phyloP scores from a whole-genome alignment of 2,113 vertebrate species.

The Nipponia nippon region DNA sequence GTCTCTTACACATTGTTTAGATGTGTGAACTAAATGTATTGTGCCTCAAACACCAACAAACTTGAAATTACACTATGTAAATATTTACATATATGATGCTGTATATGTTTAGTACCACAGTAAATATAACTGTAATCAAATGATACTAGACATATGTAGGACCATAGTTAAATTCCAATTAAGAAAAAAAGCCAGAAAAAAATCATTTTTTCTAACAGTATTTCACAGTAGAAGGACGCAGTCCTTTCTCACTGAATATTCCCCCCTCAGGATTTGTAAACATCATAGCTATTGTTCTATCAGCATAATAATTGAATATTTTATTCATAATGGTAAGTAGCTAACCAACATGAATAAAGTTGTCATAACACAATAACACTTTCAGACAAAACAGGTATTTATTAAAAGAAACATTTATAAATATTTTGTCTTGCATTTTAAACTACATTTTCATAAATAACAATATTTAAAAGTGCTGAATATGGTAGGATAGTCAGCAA shows the following conservation, averaged over 20 bases:
- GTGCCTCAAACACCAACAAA: slow-evolving; percentile 74
- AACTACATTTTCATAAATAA: slow-evolving; percentile 82
- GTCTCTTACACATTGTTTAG: slow-evolving; percentile 69
- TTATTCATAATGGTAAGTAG: slow-evolving; percentile 74
- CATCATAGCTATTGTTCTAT: slow-evolving; percentile 69
- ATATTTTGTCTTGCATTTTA: slow-evolving; percentile 79
- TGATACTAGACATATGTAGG: slow-evolving; percentile 62
- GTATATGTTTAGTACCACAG: slow-evolving; percentile 67
- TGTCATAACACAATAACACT: slow-evolving; percentile 75
- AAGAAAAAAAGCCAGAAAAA: slow-evolving; percentile 56
- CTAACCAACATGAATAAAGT: slow-evolving; percentile 76
- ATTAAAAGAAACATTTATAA: slow-evolving; percentile 82
- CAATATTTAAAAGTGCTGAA: slow-evolving; percentile 85
- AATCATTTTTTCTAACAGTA: slow-evolving; percentile 36
- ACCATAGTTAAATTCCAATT: slow-evolving; percentile 63
- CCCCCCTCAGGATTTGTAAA: slow-evolving; percentile 75
- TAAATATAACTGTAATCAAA: slow-evolving; percentile 61
- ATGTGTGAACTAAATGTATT: slow-evolving; percentile 69
- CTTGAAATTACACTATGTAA: slow-evolving; percentile 61
- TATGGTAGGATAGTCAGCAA: slow-evolving; percentile 81
- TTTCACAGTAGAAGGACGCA: slow-evolving; percentile 71
- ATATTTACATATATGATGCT: slow-evolving; percentile 62
- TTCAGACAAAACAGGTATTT: slow-evolving; percentile 80
- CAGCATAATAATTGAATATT: slow-evolving; percentile 65
- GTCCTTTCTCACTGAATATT: slow-evolving; percentile 53